phyloP scores from a whole-genome alignment of 2,888 invertebrate genomes.

The Scaptomyza caliginosa region DNA sequence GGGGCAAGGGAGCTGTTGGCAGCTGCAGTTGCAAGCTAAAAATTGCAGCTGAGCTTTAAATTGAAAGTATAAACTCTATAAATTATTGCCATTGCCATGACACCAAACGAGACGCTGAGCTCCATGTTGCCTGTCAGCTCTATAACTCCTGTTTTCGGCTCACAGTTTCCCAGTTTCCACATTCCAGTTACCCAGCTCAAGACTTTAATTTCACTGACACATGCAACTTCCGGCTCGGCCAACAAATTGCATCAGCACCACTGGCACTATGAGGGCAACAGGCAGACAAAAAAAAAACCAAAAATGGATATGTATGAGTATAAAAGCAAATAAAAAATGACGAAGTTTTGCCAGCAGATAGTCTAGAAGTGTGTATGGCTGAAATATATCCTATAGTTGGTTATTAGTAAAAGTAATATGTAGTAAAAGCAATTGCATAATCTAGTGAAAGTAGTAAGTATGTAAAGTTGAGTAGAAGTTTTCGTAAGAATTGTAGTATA shows the following conservation, averaged over 20 bases:
- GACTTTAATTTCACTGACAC: constrained; percentile 66
- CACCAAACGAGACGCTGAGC: constrained; percentile 11
- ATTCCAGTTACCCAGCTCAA: constrained; percentile 11
- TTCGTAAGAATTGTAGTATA: no score
- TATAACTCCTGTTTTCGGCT: neutral
- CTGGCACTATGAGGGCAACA: constrained; percentile 54
- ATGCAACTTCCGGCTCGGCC: constrained; percentile 74
- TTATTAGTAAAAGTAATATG: neutral
- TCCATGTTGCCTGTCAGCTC: neutral
- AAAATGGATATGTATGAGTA: neutral
- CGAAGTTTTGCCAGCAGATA: neutral
- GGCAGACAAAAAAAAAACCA: constrained; percentile 19
- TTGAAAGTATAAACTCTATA: constrained; percentile 42
- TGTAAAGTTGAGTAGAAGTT: no score
- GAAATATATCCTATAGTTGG: neutral
- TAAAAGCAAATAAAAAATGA: neutral
- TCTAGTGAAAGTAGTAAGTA: no score
- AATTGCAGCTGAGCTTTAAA: constrained; percentile 21
- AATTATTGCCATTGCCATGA: constrained; percentile 48
- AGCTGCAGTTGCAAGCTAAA: neutral
- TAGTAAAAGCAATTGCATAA: no score
- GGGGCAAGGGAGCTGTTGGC: neutral
- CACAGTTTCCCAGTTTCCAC: neutral
- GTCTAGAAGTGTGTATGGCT: neutral
- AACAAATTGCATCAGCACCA: constrained; percentile 70